These are phyloP conservation scores for Neoarius graeffei DNA, from an alignment of 2,113 vertebrate species.

Conservation along the genomic window DNA sequence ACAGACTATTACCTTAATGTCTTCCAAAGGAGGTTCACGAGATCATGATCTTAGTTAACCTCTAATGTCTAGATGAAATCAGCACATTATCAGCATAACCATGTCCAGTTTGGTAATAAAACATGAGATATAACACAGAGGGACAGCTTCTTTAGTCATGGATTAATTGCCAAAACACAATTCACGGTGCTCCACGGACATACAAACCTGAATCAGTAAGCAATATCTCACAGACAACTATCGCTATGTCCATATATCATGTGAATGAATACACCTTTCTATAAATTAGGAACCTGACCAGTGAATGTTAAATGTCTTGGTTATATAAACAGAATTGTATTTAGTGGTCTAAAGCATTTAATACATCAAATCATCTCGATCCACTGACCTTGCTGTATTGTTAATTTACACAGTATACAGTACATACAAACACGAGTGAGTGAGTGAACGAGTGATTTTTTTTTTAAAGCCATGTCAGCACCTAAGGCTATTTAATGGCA, in stretches of 20 bases:
- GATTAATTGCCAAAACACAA: neutral
- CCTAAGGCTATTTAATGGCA: too few relatives aligned
- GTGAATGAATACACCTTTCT: neutral
- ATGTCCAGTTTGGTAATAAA: neutral
- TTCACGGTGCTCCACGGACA: neutral
- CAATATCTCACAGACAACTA: neutral
- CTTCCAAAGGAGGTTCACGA: neutral
- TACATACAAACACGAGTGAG: too few relatives aligned
- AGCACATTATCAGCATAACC: neutral
- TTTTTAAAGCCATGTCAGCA: too few relatives aligned
- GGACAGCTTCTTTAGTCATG: too few relatives aligned
- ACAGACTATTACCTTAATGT: neutral
- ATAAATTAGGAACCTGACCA: neutral
- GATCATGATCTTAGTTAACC: neutral
- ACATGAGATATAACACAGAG: too few relatives aligned
- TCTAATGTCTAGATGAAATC: neutral
- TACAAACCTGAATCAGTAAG: neutral
- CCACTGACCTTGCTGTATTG: conserved; percentile 16
- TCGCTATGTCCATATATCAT: neutral
- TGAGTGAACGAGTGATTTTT: too few relatives aligned
- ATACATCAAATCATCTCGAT: neutral
- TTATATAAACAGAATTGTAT: neutral
- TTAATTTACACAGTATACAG: neutral
- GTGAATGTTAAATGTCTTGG: neutral
- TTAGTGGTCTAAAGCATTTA: neutral